A percentile compares a stretch with the other conserved stretches of the same genome.
phyloP scores from a whole-genome alignment of 2,113 vertebrate species.

The Toxotes jaculatrix region DNA sequence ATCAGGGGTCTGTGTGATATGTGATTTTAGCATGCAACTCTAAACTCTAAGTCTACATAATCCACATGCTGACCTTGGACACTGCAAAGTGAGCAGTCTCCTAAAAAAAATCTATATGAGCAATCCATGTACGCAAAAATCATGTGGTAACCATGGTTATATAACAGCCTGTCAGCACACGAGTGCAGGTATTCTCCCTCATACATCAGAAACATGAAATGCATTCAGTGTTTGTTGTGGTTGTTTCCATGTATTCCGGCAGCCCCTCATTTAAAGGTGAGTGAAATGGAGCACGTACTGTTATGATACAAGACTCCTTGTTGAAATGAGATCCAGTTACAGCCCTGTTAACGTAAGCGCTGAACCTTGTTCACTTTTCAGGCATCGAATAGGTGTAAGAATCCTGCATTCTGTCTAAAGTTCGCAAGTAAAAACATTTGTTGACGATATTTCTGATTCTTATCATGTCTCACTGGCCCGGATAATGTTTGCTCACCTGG shows the following conservation, averaged over 20 bases:
- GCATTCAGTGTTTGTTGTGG: background rate
- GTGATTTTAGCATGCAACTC: constrained; percentile 12
- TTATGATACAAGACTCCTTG: background rate
- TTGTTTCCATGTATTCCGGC: background rate
- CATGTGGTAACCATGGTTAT: background rate
- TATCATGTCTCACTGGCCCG: background rate
- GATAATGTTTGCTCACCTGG: too few relatives aligned
- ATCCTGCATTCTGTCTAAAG: background rate
- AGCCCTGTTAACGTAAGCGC: too few relatives aligned
- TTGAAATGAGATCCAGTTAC: background rate
- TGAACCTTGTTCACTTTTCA: background rate
- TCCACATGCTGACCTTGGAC: background rate
- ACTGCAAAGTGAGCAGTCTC: background rate
- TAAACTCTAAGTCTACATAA: background rate
- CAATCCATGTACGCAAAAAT: background rate
- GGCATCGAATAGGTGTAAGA: background rate
- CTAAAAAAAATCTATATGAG: constrained; percentile 6
- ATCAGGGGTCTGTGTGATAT: background rate
- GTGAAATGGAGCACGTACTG: background rate
- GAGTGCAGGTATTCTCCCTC: background rate
- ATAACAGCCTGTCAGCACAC: background rate
- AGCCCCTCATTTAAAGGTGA: background rate
- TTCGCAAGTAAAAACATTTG: too few relatives aligned
- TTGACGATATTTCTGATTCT: too few relatives aligned
- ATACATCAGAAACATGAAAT: background rate